Base-by-base conservation (phyloP, 2,888 invertebrate species). In the Stenichneumon culpator region DNA sequence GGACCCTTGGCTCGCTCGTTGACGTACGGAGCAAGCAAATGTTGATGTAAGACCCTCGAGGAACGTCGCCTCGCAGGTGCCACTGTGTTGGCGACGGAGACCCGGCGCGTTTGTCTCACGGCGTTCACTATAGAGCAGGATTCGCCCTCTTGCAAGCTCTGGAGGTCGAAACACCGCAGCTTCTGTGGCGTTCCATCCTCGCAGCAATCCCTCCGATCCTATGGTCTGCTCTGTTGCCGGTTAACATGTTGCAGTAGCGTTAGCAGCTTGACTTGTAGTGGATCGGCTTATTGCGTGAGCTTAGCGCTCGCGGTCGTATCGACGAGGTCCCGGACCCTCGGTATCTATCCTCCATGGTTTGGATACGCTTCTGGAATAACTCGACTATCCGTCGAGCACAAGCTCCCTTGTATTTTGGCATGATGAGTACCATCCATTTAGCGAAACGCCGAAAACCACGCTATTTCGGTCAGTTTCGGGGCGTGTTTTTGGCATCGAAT, bases 11-110 rank as follows among this genome's bases (percentile, higher is more conserved):
- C 75, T 65, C 60, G 52, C 67, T 70, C 81, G 80, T 65, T 68
- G 77, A 74, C 78, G 81, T 65, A 79, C 74, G 68, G 60, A 72
- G 77, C 81, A 73, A 78, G 78, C 84, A 84, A 86, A 80, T 86
- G 86, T 86, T 86, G 86, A 86, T 86, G 84, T 84, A 86, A 86
- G 86, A 86, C 82, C 79, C 78, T 82, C 72, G 82, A 82, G 74
- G 78, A 79, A 79, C 77, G 82, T 67, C 69, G 78, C 83, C 50
- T 77, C 67, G 68, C 81, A 36, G 77, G 1, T 36, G 36, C 54
- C 5, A 44, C 70, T 57, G 57, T 57, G 57, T 57, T 25, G 70
- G 22, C 74, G 63, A 77, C 75, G 69, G 28, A 19, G 60, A 60
- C 60, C 67, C 39, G 39, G 60, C 25, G 82, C 36, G 65, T 72